Evolutionary conservation across 2,113 vertebrate species (phyloP).

Genomic region (Arenaria interpres): DNA sequence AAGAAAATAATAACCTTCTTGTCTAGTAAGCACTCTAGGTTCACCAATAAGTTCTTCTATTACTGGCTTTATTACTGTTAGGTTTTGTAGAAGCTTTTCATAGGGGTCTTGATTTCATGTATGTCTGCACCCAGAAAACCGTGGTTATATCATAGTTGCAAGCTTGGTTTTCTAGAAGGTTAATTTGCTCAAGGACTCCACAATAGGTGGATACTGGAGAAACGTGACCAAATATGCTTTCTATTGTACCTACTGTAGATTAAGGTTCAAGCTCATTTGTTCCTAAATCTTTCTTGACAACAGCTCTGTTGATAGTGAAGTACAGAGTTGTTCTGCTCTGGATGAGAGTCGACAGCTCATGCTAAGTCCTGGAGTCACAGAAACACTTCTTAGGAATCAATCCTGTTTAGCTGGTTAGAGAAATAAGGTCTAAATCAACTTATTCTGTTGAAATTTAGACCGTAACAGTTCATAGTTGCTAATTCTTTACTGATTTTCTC

Average conservation of each 20-base stretch:
- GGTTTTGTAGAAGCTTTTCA: not conserved
- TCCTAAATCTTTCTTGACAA: not conserved
- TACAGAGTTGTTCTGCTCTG: not conserved
- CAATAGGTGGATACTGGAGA: not conserved
- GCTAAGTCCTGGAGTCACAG: not conserved
- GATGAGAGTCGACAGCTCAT: not conserved
- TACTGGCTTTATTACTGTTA: not conserved
- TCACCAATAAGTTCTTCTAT: not conserved
- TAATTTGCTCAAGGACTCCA: not conserved
- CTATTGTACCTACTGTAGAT: not conserved
- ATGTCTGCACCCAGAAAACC: not conserved
- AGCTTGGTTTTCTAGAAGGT: not conserved
- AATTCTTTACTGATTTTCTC: not conserved
- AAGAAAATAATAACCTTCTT: not conserved
- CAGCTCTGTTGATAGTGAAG: not conserved
- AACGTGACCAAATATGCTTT: not conserved
- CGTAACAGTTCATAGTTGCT: accelerated
- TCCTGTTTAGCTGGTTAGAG: not conserved
- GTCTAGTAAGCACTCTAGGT: not conserved
- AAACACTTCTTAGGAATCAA: not conserved
- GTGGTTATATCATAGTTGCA: not conserved
- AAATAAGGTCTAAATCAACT: not conserved
- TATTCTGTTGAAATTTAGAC: not conserved
- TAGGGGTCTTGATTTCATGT: not conserved
- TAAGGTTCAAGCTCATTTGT: not conserved